Base-by-base conservation (phyloP, 2,888 invertebrate genomes). In the Cistogaster globosa region DNA sequence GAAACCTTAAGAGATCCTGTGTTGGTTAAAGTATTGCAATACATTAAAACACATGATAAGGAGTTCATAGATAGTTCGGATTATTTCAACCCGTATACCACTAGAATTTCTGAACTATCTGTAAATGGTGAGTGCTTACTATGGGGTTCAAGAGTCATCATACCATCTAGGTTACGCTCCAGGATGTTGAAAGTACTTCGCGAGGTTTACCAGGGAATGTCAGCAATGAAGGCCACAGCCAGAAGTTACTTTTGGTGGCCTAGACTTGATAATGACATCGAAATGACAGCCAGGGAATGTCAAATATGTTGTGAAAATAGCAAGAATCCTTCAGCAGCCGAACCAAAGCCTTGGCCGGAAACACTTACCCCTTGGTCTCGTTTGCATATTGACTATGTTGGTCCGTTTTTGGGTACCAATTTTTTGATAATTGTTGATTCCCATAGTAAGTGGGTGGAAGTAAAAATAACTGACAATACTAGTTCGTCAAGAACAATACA, bases 171-270 rank as follows among this genome's bases (percentile, higher is more conserved):
- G 2, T n/a, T 62, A 38, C 38, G 62, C 14, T 36, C 11, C 38
- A 12, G 62, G 0, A n/a, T 62, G 32, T 20, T 60, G 36, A 36
- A 38, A 6, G 38, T 77, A 60, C 48, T 83, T 7, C 72, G 74
- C 20, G 72, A 74, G 12, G 45, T 72, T 1, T 69, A 85, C 45
- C 63, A 71, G 7, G 85, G 75, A 8, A 78, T 83, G 36, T 45
- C 74, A 11, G 74, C 69, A 6, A 86, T 83, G 72, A 86, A 76
- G 18, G 58, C 79, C 22, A 75, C 42, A 48, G 75, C 79, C 2
- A 22, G 79, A 48, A 78, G 75, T 32, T 83, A 63, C 65, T 75
- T 86, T 79, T 86, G 83, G 83, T 86, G 86, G 83, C 72, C 79
- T 26, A 60, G 60, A 1, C 20, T 75, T 14, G 71, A 83, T 32